A percentile compares a stretch with the other conserved stretches of the same genome.
Conservation (phyloP, 2,888 invertebrate species). For the Eurytoma californica region DNA sequence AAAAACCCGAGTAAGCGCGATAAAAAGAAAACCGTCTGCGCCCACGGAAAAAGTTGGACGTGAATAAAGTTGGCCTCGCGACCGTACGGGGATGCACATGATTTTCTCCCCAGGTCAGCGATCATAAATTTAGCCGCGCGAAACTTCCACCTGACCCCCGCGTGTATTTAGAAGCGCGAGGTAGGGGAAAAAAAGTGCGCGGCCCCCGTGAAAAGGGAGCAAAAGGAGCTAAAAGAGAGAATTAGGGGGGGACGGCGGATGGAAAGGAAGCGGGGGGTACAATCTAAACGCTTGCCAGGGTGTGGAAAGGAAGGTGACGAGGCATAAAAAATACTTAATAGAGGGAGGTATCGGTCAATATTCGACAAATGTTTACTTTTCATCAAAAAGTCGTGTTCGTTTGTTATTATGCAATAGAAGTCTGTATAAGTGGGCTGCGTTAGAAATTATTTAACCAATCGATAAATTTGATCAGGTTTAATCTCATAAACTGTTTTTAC, state of each 20-base stretch:
- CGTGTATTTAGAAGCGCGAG: conserved; percentile 4
- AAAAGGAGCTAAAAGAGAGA: conserved; percentile 35
- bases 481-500: no score
- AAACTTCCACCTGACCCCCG: conserved; percentile 23
- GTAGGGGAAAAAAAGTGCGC: not conserved
- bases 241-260: conserved; percentile 8
- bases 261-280: not conserved
- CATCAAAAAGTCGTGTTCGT: conserved; percentile 1
- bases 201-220: conserved; percentile 20
- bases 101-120: conserved; percentile 34
- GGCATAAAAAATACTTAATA: conserved; percentile 17
- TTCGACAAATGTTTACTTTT: conserved; percentile 15
- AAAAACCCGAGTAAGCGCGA: not conserved
- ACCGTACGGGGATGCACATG: conserved; percentile 39
- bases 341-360: not conserved
- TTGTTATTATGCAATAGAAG: not conserved
- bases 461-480: no score
- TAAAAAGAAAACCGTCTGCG: conserved; percentile 18
- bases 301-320: not conserved
- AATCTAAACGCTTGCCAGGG: conserved; percentile 32
- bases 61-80: conserved; percentile 46
- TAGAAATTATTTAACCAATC: not conserved
- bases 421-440: not conserved
- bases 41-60: conserved; percentile 47
- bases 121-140: conserved; percentile 52